Conservation (phyloP, 2,797 vertebrate species). For the Coluber constrictor region DNA sequence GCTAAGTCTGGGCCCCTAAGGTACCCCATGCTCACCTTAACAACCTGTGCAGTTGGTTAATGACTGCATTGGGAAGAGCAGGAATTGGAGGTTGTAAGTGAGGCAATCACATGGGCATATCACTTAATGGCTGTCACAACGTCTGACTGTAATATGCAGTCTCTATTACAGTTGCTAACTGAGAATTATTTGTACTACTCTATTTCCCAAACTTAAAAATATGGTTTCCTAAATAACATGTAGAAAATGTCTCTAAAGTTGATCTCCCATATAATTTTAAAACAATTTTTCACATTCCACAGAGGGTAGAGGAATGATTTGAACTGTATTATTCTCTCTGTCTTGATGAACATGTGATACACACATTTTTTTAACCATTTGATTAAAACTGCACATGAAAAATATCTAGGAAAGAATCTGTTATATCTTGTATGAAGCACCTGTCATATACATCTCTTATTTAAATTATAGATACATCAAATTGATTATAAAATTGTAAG, state of each 20-base stretch:
- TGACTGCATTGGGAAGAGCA: not conserved
- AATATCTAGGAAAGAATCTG: constrained; percentile 38
- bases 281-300: not conserved
- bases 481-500: not conserved
- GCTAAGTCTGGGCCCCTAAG: not conserved
- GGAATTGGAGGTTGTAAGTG: no score
- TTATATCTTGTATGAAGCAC: constrained; percentile 41
- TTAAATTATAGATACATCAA: not conserved
- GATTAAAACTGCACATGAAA: constrained; percentile 55
- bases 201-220: not conserved
- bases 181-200: not conserved
- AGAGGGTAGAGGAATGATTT: not conserved
- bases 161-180: no score
- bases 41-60: not conserved
- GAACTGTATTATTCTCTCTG: not conserved
- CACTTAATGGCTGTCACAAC: no score
- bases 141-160: no score
- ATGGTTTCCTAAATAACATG: not conserved
- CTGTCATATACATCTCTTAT: not conserved
- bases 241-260: not conserved
- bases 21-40: not conserved
- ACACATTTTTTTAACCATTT: constrained; percentile 10
- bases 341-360: not conserved
- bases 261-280: not conserved
- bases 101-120: not conserved